Evolutionary conservation across 2,888 invertebrate species (phyloP).

Genomic region (Eledona agricola): DNA sequence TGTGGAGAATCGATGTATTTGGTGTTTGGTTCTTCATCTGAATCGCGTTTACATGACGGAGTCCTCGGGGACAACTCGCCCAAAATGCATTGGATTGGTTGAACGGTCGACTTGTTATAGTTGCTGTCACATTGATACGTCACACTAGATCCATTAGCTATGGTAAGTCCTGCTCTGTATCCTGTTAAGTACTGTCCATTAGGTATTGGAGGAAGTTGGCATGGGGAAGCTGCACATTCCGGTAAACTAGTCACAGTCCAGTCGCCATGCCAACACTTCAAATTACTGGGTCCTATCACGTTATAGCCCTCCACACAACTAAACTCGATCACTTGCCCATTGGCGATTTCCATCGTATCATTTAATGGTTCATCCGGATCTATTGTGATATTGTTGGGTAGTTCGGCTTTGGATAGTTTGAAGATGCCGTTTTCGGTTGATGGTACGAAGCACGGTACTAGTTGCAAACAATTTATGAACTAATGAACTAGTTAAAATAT

Average conservation of each 20-base stretch:
- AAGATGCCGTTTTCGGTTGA: slow-evolving; percentile 75
- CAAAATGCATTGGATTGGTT: slow-evolving; percentile 71
- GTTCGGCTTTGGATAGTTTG: slow-evolving; percentile 64
- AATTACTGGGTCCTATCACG: slow-evolving; percentile 74
- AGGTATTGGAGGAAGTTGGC: slow-evolving; percentile 72
- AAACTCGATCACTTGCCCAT: slow-evolving; percentile 79
- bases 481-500: slow-evolving; percentile 6
- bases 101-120: slow-evolving; percentile 64
- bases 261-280: slow-evolving; percentile 82
- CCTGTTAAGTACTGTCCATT: slow-evolving; percentile 80
- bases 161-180: slow-evolving; percentile 80
- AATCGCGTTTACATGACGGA: slow-evolving; percentile 65
- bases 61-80: slow-evolving; percentile 70
- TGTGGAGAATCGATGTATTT: slow-evolving; percentile 53
- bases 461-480: slow-evolving; percentile 42
- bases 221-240: slow-evolving; percentile 76
- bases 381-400: slow-evolving; percentile 50
- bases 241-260: slow-evolving; percentile 82
- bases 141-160: slow-evolving; percentile 83
- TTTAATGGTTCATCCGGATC: slow-evolving; percentile 68
- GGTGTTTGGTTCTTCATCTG: slow-evolving; percentile 46
- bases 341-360: slow-evolving; percentile 69
- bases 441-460: slow-evolving; percentile 79
- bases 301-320: slow-evolving; percentile 79
- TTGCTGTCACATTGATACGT: slow-evolving; percentile 74